phyloP scores from a whole-genome alignment of 2,797 vertebrate species.

The Gymnothorax reevesii region DNA sequence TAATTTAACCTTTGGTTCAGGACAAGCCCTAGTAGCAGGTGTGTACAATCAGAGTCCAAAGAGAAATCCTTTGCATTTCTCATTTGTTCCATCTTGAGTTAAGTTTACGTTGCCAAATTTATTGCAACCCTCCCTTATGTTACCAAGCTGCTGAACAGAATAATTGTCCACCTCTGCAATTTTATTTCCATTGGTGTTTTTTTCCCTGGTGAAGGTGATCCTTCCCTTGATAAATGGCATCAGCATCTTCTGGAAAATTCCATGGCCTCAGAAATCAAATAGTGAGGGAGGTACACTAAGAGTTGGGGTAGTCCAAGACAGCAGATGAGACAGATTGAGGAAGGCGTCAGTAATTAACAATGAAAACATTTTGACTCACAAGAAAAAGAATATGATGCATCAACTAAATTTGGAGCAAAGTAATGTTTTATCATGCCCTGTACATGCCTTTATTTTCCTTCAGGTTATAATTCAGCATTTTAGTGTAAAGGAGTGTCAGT shows the following conservation, averaged over 20 bases:
- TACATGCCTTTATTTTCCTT: too few relatives aligned
- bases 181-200: background rate
- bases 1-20: constrained; percentile 75
- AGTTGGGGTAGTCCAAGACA: constrained; percentile 58
- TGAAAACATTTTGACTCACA: too few relatives aligned
- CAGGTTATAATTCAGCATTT: too few relatives aligned
- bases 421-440: too few relatives aligned
- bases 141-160: background rate
- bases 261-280: constrained; percentile 38
- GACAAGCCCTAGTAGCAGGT: constrained; percentile 75
- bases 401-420: too few relatives aligned
- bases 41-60: background rate
- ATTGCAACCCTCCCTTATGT: background rate
- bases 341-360: constrained; percentile 71
- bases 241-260: constrained; percentile 67
- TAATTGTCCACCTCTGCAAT: background rate
- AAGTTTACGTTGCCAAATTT: background rate
- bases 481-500: too few relatives aligned
- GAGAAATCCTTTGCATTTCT: background rate
- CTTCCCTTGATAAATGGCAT: constrained; percentile 76
- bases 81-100: background rate
- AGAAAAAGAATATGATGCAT: too few relatives aligned
- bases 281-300: constrained; percentile 51
- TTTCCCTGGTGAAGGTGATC: constrained; percentile 65
- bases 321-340: constrained; percentile 74